Percentiles rank a stretch among this genome's conserved stretches.
These are phyloP conservation scores for Ectemnius lituratus DNA, from an alignment of 2,888 invertebrate genomes.

Conservation along the genomic window DNA sequence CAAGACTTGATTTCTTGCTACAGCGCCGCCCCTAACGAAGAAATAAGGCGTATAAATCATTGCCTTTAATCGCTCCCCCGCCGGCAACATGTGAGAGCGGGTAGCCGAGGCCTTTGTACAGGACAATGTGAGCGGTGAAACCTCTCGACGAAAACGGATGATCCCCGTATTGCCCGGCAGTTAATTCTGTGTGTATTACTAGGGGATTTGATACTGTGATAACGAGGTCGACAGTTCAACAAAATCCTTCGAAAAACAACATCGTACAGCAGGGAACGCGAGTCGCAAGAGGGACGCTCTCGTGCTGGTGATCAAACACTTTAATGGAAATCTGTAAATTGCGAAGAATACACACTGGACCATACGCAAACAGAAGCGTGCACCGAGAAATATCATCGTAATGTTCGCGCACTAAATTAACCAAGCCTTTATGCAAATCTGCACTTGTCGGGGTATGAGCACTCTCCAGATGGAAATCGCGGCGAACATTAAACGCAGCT, in stretches of 20 bases:
- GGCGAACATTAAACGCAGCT: too few relatives aligned
- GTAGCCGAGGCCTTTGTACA: conserved; percentile 8
- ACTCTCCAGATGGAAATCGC: too few relatives aligned
- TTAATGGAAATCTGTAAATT: too few relatives aligned
- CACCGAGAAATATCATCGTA: not conserved
- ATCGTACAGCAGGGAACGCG: too few relatives aligned
- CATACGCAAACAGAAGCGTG: not conserved
- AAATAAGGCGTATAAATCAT: conserved; percentile 52
- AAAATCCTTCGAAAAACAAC: too few relatives aligned
- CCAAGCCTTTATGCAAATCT: conserved; percentile 12
- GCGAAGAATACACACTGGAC: too few relatives aligned
- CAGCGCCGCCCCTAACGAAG: conserved; percentile 27
- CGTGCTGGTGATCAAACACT: too few relatives aligned
- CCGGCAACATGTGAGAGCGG: conserved; percentile 20
- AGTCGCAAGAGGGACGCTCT: too few relatives aligned
- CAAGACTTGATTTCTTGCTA: conserved; percentile 12
- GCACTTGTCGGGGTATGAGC: not conserved
- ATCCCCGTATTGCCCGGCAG: too few relatives aligned
- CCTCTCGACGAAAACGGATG: conserved; percentile 38
- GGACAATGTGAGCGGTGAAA: conserved; percentile 21
- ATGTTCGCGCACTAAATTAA: conserved; percentile 6
- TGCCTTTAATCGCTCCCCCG: conserved; percentile 47
- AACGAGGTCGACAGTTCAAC: too few relatives aligned
- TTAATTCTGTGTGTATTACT: too few relatives aligned
- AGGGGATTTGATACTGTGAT: too few relatives aligned